phyloP scores from a whole-genome alignment of 1,140 invertebrate species.

The Trissolcus basalis region DNA sequence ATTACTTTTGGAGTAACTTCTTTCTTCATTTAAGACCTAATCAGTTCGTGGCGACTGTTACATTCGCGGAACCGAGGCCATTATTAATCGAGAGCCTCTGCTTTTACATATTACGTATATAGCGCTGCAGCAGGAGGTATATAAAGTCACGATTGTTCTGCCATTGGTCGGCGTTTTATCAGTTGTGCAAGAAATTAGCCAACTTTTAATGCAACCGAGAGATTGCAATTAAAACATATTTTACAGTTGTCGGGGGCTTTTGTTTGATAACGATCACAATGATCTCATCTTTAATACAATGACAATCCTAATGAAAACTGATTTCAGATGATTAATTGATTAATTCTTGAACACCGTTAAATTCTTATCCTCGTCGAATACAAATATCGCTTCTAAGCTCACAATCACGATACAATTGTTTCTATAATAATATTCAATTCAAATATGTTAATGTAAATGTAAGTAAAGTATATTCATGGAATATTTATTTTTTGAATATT shows the following conservation, averaged over 20 bases:
- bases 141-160: slow-evolving; percentile 48
- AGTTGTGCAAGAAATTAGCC: slow-evolving; percentile 25
- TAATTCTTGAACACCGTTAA: background rate
- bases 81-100: slow-evolving; percentile 56
- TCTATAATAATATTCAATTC: no score
- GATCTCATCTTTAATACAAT: background rate
- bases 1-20: slow-evolving; percentile 71
- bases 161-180: slow-evolving; percentile 26
- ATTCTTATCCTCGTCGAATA: no score
- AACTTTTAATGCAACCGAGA: slow-evolving; percentile 33
- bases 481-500: no score
- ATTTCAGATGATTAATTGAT: background rate
- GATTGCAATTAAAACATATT: slow-evolving; percentile 35
- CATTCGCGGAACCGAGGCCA: slow-evolving; percentile 55
- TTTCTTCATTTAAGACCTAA: slow-evolving; percentile 62
- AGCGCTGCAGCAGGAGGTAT: slow-evolving; percentile 26
- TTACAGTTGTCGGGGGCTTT: slow-evolving; percentile 19
- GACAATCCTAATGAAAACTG: background rate
- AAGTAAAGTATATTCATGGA: no score
- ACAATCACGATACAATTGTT: no score
- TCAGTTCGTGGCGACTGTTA: slow-evolving; percentile 60
- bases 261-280: slow-evolving; percentile 27
- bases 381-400: no score
- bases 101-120: slow-evolving; percentile 45
- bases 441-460: no score